These are phyloP conservation scores for Neoitamus cyanurus DNA, from an alignment of 2,888 invertebrate genomes.

Conservation along the genomic window DNA sequence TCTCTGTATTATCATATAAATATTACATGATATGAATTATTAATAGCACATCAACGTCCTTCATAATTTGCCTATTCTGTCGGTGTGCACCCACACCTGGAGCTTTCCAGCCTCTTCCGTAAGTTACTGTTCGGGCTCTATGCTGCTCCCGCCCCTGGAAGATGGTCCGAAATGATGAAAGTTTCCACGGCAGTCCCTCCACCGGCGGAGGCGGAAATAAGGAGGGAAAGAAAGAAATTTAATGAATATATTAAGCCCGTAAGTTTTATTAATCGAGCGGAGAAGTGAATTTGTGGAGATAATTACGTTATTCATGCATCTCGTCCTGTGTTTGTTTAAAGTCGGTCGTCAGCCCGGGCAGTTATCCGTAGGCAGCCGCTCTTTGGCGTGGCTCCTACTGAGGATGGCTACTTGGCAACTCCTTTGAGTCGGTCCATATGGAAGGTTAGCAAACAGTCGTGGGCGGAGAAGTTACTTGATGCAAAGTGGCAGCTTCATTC, in stretches of 20 bases:
- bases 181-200: not conserved
- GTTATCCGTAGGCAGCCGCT: not conserved
- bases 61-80: slow-evolving; percentile 49
- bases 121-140: not conserved
- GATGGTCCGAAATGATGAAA: slow-evolving; percentile 26
- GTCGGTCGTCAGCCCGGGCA: not conserved
- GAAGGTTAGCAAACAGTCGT: not conserved
- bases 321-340: slow-evolving; percentile 18
- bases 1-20: slow-evolving; percentile 51
- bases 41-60: slow-evolving; percentile 51
- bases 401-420: not conserved
- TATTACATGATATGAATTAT: slow-evolving; percentile 53
- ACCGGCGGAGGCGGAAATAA: slow-evolving; percentile 14
- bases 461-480: not conserved
- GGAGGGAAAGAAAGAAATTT: slow-evolving; percentile 43
- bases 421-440: not conserved
- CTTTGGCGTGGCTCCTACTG: not conserved
- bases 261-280: slow-evolving; percentile 44
- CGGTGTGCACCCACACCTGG: slow-evolving; percentile 14
- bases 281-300: slow-evolving; percentile 43
- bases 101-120: not conserved
- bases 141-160: not conserved
- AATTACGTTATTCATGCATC: slow-evolving; percentile 48
- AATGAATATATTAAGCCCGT: slow-evolving; percentile 50
- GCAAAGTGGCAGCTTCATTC: not conserved